phyloP scores from a whole-genome alignment of 1,140 invertebrate genomes.

The Calephelis nemesis region DNA sequence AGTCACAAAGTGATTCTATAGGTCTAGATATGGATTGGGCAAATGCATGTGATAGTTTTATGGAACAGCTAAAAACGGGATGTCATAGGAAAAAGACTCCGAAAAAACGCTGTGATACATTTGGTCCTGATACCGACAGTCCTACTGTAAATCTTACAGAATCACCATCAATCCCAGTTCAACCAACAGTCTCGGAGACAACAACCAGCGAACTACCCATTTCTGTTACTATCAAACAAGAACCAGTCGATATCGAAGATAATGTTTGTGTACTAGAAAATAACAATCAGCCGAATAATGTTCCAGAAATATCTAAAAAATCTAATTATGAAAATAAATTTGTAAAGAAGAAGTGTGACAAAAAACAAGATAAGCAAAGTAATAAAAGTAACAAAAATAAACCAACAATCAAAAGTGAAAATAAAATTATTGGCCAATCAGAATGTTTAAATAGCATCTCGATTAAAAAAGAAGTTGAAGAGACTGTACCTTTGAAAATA shows the following conservation, averaged over 20 bases:
- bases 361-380: conserved; percentile 45
- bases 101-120: conserved; percentile 72
- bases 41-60: conserved; percentile 84
- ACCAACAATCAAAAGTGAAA: conserved; percentile 39
- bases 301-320: conserved; percentile 29
- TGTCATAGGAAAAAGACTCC: conserved; percentile 79
- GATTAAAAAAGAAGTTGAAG: conserved; percentile 56
- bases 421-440: conserved; percentile 41
- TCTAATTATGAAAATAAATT: conserved; percentile 38
- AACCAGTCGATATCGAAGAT: conserved; percentile 52
- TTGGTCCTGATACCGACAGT: conserved; percentile 47
- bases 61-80: conserved; percentile 83
- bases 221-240: conserved; percentile 60
- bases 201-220: not conserved
- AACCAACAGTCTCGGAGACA: not conserved
- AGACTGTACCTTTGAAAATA: conserved; percentile 47
- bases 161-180: conserved; percentile 17
- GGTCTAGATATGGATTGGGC: conserved; percentile 80
- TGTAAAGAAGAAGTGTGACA: conserved; percentile 42
- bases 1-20: conserved; percentile 32
- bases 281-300: conserved; percentile 24
- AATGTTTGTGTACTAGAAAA: conserved; percentile 41
- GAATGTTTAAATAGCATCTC: conserved; percentile 31
- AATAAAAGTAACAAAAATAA: conserved; percentile 45
- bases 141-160: conserved; percentile 38